Evolutionary conservation across 2,888 invertebrate genomes (phyloP), one percentile per base, ranked within the genome.

Genomic region (Macrophya annulata): DNA sequence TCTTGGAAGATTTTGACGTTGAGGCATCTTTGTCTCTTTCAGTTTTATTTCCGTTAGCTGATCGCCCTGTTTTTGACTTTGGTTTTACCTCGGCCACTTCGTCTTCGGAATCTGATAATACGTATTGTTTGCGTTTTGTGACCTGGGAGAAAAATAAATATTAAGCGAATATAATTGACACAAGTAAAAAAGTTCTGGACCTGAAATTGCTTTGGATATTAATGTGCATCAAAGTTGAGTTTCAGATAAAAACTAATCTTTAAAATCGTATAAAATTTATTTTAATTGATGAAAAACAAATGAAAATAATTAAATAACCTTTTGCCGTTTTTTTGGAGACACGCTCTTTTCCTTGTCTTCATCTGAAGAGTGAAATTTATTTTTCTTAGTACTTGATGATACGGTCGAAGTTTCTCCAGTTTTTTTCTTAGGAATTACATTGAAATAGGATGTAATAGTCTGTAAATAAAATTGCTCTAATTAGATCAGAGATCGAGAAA

Each of bases 341-440:
- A 86, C 85, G 8, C 91, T 91, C 87, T 93, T 93, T 15, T 94
- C 93, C 87, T 95, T 94, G 74, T 96, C 94, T 88, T 94, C 94
- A 86, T 94, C 93, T 8, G 94, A 93, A 1, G 93, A 93, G 65
- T 93, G 91, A 6, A 92, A 88, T 43, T 90, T 89, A 9, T 92
- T 90, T 86, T 93, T 93, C 74, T 92, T 93, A 0, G 86, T n/a
- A 84, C 87, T 90, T 87, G 88, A 90, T 90, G 86, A 81, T 37
- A 8, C 59, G n/a, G 62, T 40, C n/a, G 81, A 62, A 43, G 0
- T 43, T 25, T 81, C 62, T 12, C 10, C 25, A 40, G 37, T 37
- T 43, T 62, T 62, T 37, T 25, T 55, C 37, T 37, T 62, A 0
- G 81, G 40, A 8, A 81, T 62, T 21, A 81, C 81, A 3, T 4